phyloP scores from a whole-genome alignment of 37 sponge, comb jelly and placozoan genomes.

The Dysidea cf. avara region DNA sequence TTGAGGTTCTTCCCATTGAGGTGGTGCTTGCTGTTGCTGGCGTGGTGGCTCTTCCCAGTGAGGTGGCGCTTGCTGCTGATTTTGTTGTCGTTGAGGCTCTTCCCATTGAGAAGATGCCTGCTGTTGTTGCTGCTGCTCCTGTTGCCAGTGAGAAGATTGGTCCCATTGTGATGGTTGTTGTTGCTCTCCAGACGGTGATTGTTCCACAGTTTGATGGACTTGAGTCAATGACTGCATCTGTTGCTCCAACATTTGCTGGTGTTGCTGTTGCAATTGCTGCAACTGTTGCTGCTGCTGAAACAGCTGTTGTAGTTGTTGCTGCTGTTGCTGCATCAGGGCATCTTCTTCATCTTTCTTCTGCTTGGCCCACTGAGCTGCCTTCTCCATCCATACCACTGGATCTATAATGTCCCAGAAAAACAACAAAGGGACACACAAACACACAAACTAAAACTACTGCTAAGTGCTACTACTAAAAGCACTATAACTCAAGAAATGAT shows the following conservation, averaged over 20 bases:
- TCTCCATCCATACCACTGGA: constrained; percentile 53
- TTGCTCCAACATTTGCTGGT: constrained; percentile 36
- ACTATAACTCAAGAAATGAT: too few relatives aligned
- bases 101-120: not conserved
- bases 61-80: too few relatives aligned
- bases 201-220: too few relatives aligned
- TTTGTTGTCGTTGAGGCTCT: not conserved
- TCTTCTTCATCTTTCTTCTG: constrained; percentile 38
- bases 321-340: not conserved
- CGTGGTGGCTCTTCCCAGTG: not conserved
- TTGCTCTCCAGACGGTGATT: not conserved
- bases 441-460: too few relatives aligned
- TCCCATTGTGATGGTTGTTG: not conserved
- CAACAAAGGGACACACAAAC: too few relatives aligned
- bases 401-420: too few relatives aligned
- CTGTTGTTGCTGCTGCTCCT: not conserved
- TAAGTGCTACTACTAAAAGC: too few relatives aligned
- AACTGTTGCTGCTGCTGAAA: constrained; percentile 28
- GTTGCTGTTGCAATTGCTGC: not conserved
- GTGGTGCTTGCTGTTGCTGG: not conserved
- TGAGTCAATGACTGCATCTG: too few relatives aligned
- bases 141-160: too few relatives aligned
- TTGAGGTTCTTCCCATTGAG: not conserved
- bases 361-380: constrained; percentile 71
- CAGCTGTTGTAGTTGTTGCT: constrained; percentile 33